Base-by-base conservation (phyloP, 2,113 vertebrate genomes). In the Excalfactoria chinensis region DNA sequence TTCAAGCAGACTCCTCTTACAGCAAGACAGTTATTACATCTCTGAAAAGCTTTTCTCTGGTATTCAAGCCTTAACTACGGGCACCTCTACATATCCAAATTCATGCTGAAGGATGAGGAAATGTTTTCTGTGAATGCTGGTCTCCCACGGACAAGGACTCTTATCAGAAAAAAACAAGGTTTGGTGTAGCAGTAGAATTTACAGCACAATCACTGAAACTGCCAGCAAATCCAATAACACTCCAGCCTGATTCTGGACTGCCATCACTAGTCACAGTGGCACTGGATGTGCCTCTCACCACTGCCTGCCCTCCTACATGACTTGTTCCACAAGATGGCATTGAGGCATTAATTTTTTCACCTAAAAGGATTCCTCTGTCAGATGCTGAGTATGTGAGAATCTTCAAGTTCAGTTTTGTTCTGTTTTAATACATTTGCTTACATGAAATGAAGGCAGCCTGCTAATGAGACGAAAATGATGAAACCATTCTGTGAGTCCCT, bases 251-350 rank as follows among this genome's bases (percentile, higher is more conserved):
- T 72, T 75, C 43, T 75, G 53, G 22, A 12, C n/a, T 20, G 13
- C 20, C 32, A 35, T 35, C 19, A 22, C 7, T 7, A 18, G 43
- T 34, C 49, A 28, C 34, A 35, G 34, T 16, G 46, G 32, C 46
- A 56, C 58, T 67, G 35, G 11, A 37, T 30, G 3, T 6, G 13
- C 56, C 21, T 66, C 46, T 74, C 60, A 22, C 40, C 13, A 1
- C 34, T 70, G 17, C 22, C 67, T 68, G 25, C 68, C 35, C 51
- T 71, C 70, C 70, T 43, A 25, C 28, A 68, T 13, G 26, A 7
- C 5, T 63, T 1, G 1, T 59, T 90, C 93, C 91, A 90, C 87
- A 91, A 95, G 94, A 84, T 93, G 95, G 91, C 94, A 95, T 77
- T 85, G 78, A 82, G 49, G 71, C 49, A 85, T 82, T 85, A 75